Base-by-base conservation (phyloP, 2,113 vertebrate species). In the Siniperca knerii region DNA sequence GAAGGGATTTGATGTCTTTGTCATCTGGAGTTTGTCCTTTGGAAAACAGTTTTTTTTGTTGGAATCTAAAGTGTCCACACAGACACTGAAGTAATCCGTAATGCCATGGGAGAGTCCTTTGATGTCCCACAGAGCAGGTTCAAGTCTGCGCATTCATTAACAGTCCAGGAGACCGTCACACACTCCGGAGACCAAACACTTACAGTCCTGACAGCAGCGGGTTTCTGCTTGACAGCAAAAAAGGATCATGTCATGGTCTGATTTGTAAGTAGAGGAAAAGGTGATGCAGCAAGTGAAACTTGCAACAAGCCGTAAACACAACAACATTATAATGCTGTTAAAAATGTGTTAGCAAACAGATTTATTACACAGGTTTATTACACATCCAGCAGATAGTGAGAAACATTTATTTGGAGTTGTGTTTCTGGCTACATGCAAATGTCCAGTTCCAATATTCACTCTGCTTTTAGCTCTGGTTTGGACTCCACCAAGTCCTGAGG, bases 81-180 rank as follows among this genome's bases (percentile, higher is more conserved):
- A 84, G 54, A 86, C 67, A 21, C 48, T 18, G 60, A 85, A 68
- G 73, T 81, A 87, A 87, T 83, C 82, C 76, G 50, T 44, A 72
- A 54, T 69, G 25, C 74, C 37, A 5, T 72, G 83, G 84, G 85
- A 91, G 68, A 75, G 75, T 79, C 46, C 57, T 87, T 50, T 75
- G 81, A 87, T 64, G 68, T 90, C 92, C 89, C 68, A 57, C 80
- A 69, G 84, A 83, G 84, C 78, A 79, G 52, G 77, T 85, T 65
- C 23, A 66, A 77, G 77, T 68, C 62, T 65, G 42, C 60, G 83
- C 79, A 88, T 91, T 89, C 87, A 84, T 90, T 87, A 81, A 11
- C 12, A 23, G 66, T 70, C 79, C 67, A 66, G 71, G 29, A 35
- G 69, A 52, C 64, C 11, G 4, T 23, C 61, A 62, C 57, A 54